Evolutionary conservation across 2,888 invertebrate genomes (phyloP).

Genomic region (Stratiomys singularior): DNA sequence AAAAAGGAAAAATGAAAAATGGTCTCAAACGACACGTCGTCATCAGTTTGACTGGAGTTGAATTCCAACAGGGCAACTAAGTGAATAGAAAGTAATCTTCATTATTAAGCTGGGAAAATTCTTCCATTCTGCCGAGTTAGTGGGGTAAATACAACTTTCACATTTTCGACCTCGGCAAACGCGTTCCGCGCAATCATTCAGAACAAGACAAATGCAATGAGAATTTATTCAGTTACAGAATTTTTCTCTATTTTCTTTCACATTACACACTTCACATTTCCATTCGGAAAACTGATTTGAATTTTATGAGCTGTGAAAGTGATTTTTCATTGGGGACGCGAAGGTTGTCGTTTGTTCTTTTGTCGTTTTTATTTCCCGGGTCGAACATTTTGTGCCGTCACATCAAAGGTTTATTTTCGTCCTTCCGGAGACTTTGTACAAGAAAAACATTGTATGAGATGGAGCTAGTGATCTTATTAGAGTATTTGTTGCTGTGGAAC

Average conservation of each 20-base stretch:
- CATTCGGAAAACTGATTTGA: conserved; percentile 47
- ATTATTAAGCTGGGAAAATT: background rate
- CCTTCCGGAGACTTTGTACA: conserved; percentile 46
- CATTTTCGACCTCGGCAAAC: background rate
- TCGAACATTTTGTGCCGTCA: conserved; percentile 38
- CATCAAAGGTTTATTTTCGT: conserved; percentile 50
- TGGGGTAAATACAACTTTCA: background rate
- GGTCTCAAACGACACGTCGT: no score
- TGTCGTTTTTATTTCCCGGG: conserved; percentile 25
- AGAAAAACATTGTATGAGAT: conserved; percentile 1
- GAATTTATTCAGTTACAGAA: background rate
- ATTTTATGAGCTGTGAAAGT: conserved; percentile 51
- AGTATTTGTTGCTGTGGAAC: background rate
- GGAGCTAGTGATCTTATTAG: conserved; percentile 9
- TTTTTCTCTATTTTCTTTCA: conserved; percentile 12
- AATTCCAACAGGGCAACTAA: background rate
- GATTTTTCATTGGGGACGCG: conserved; percentile 49
- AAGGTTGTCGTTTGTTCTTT: conserved; percentile 28
- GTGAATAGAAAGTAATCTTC: background rate
- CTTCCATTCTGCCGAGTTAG: background rate
- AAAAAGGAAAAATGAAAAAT: background rate
- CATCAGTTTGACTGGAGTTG: no score
- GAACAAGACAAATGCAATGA: background rate
- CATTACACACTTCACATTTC: conserved; percentile 17
- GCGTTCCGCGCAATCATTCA: background rate